phyloP scores from a whole-genome alignment of 2,113 vertebrate species.

The Seriola rivoliana region DNA sequence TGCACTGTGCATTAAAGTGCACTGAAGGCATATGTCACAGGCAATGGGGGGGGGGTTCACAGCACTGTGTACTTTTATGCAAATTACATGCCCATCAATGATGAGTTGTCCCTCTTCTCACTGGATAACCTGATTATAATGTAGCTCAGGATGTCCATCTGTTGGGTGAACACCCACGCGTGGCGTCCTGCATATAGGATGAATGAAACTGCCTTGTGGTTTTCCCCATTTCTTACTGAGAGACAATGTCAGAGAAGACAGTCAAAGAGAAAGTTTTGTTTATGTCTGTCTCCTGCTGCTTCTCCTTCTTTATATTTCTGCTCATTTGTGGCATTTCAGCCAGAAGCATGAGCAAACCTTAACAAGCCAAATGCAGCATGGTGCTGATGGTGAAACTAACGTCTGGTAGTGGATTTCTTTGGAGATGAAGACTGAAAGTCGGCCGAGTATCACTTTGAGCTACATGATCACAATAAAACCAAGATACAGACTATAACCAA shows the following conservation, averaged over 20 bases:
- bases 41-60: conserved; percentile 51
- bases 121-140: conserved; percentile 78
- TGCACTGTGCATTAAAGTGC: conserved; percentile 35
- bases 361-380: background rate
- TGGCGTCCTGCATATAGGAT: conserved; percentile 36
- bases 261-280: conserved; percentile 46
- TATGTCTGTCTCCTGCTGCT: conserved; percentile 31
- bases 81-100: conserved; percentile 66
- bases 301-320: conserved; percentile 34
- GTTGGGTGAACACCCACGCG: conserved; percentile 68
- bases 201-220: conserved; percentile 32
- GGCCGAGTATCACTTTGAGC: background rate
- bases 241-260: conserved; percentile 36
- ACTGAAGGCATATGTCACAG: conserved; percentile 55
- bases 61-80: conserved; percentile 65
- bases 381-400: conserved; percentile 2
- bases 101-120: conserved; percentile 69
- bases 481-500: background rate
- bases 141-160: conserved; percentile 79
- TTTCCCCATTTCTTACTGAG: conserved; percentile 35
- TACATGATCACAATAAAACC: too few relatives aligned
- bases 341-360: conserved; percentile 6
- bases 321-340: conserved; percentile 43
- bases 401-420: background rate
- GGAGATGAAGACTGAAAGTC: background rate